Evolutionary conservation across 1,140 invertebrate genomes (phyloP), one percentile per base, ranked within the genome.

Genomic region (Macrosteles quadrilineatus): DNA sequence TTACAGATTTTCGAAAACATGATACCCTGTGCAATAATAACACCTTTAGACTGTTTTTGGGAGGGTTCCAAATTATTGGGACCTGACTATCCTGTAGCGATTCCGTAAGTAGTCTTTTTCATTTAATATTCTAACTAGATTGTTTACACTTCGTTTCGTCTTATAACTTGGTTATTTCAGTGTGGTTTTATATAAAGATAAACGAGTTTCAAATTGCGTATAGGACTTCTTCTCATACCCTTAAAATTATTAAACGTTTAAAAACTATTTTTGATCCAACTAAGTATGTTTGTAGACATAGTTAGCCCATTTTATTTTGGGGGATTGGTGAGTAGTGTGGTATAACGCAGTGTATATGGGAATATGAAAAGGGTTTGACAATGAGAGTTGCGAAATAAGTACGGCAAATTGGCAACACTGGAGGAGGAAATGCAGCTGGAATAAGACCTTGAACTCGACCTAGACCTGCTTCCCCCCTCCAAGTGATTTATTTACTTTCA

Each of bases 1-100:
- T 82, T 82, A 71, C 87, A 95, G 83, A 95, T 96, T 72, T 92
- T 98, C 79, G 92, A 96, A 76, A 90, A 89, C 77, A 87, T 99
- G 73, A 91, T 97, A 75, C 97, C 98, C 0, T 99, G 98, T 83
- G 90, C 95, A 69, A 97, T 99, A 73, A 95, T 98, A 70, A 98
- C 97, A 11, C 97, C 97, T 1, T 84, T 99, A 65, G 98, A 99
- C 80, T 99, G 98, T 80, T 99, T 99, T 83, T 99, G 98, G 97
- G 98, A 99, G 85, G 98, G 97, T 30, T 92, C 96, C 53, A 97
- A 98, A 83, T 85, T 99, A 14, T 82, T 98, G 32, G 96, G 96
- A 69, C 95, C 96, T 2, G 90, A 94, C 73, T 88, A 88, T 81
- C 90, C 92, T n/a, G 89, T 97, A 72, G 85, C 85, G 72, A 90